Evolutionary conservation across 1,140 invertebrate genomes (phyloP), one percentile per base, ranked within the genome.

Genomic region (Trichonephila inaurata): DNA sequence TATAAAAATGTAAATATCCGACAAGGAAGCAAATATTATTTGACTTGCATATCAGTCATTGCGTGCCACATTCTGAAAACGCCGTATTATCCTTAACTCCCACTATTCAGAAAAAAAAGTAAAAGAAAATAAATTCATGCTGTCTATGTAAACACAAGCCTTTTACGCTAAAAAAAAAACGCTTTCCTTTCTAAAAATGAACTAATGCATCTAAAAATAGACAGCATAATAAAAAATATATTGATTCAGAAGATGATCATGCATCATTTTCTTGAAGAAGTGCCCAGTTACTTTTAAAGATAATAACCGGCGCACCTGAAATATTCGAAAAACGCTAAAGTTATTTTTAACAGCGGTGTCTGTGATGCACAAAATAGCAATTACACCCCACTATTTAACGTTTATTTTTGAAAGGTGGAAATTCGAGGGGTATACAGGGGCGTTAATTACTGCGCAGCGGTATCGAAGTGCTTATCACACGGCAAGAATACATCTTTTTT

Each of bases 401-500:
- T 85, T 85, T 58, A 85, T 85, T 85, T 83, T 85, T 85, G 21
- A 60, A 85, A 33, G 82, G 82, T 24, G 19, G 24, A 28, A 85
- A 85, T 85, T 60, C 82, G 4, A 28, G n/a, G 44, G 44, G 33
- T 24, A 69, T 69, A 44, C 21, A 82, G 19, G 18, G 58, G 21
- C 82, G 82, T 85, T 85, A 85, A 85, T 85, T 85, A 85, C 82
- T 12, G 82, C 1, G 51, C 82, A 51, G 8, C 19, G 82, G 24
- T 44, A 85, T 85, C 82, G 82, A 58, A 85, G n/a, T 51, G 72
- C 72, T 85, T 85, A 85, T 85, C 82, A 21, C 44, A 8, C 12
- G 21, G 82, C 58, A 58, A n/a, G 82, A 85, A 85, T 58, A 58
- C 82, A 85, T 85, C 82, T 85, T 85, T 77, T 85, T 85, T 85